A percentile compares a stretch with the other conserved stretches of the same genome.
Conservation (phyloP, 2,888 invertebrate genomes). For the Salticus scenicus region DNA sequence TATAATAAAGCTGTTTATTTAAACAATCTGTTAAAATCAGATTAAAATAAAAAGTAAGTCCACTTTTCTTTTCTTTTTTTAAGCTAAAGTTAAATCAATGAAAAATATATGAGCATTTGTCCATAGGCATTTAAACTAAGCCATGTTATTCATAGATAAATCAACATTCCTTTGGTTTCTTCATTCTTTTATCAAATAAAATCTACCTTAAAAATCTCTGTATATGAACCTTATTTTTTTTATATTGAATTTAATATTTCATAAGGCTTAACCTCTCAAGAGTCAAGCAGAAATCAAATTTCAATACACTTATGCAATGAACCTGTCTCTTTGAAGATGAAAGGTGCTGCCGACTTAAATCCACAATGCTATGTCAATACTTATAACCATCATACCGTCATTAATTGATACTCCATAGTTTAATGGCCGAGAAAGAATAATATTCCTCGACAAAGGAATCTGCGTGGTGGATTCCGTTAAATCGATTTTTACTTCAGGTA, state of each 20-base stretch:
- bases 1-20: no score
- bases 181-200: no score
- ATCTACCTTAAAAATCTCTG: no score
- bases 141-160: no score
- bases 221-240: no score
- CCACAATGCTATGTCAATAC: slow-evolving; percentile 60
- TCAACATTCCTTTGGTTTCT: no score
- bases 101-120: no score
- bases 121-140: no score
- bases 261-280: background rate
- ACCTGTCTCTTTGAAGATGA: background rate
- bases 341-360: slow-evolving; percentile 25
- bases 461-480: background rate
- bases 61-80: no score
- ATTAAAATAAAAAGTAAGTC: no score
- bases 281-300: slow-evolving; percentile 24
- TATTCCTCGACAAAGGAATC: slow-evolving; percentile 36
- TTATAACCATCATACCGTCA: slow-evolving; percentile 28
- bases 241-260: background rate
- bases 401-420: slow-evolving; percentile 58
- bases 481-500: slow-evolving; percentile 3
- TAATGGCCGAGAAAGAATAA: slow-evolving; percentile 29
- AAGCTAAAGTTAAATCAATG: no score
- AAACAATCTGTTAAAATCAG: no score
- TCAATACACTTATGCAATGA: slow-evolving; percentile 29